Evolutionary conservation across 2,888 invertebrate genomes (phyloP).

Genomic region (Dione juno): DNA sequence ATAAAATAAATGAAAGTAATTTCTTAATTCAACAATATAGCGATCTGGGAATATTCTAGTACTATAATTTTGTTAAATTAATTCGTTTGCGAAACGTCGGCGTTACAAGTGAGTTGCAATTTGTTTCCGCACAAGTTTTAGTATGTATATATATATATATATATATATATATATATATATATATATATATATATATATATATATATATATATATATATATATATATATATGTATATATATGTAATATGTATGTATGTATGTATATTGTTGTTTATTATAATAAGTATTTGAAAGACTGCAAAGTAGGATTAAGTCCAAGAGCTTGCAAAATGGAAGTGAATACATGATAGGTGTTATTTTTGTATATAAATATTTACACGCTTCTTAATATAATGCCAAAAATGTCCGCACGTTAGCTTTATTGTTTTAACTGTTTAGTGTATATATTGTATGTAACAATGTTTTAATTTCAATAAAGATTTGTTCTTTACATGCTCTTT

Average conservation of each 20-base stretch:
- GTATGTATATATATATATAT: constrained; percentile 29
- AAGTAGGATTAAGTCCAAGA: constrained; percentile 42
- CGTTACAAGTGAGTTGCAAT: constrained; percentile 34
- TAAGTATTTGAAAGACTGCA: constrained; percentile 46
- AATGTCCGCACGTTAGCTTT: constrained; percentile 38
- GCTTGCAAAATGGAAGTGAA: constrained; percentile 60
- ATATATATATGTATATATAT: too few species aligned
- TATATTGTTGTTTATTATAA: constrained; percentile 6
- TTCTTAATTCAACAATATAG: too few species aligned
- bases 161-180: constrained; percentile 26
- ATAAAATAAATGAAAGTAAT: too few species aligned
- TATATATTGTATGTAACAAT: constrained; percentile 17
- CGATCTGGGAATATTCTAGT: too few species aligned
- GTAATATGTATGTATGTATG: constrained; percentile 23
- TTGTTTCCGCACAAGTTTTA: constrained; percentile 26
- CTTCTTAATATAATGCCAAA: constrained; percentile 50
- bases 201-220: constrained; percentile 25
- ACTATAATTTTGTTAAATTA: neutral
- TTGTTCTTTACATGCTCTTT: neutral
- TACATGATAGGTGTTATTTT: constrained; percentile 59
- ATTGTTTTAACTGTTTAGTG: constrained; percentile 11
- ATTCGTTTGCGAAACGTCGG: neutral
- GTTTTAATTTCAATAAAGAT: constrained; percentile 28
- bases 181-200: constrained; percentile 27
- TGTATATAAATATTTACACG: constrained; percentile 52